phyloP scores from a whole-genome alignment of 2,888 invertebrate genomes.

The Lasioglossum zephyrum region DNA sequence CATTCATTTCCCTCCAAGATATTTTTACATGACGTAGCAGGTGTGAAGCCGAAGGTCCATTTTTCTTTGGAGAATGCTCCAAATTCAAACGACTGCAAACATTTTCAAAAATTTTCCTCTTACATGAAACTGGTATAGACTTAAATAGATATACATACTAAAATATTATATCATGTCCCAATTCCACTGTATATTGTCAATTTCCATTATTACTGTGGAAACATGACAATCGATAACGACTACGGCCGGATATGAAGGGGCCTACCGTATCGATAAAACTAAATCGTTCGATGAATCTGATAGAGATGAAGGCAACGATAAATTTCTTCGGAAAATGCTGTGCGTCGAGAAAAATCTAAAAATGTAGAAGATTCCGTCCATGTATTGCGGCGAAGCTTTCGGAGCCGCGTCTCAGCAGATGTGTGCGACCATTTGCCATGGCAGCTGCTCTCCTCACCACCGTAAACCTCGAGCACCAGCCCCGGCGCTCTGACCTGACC shows the following conservation, averaged over 20 bases:
- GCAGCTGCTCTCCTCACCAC: conserved; percentile 79
- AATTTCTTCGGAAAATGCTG: background rate
- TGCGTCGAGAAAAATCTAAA: conserved; percentile 17
- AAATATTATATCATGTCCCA: background rate
- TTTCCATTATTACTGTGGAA: background rate
- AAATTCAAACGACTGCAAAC: no score
- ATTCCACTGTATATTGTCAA: background rate
- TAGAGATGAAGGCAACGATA: background rate
- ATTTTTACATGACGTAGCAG: no score
- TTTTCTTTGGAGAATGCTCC: no score
- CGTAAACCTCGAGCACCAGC: conserved; percentile 64
- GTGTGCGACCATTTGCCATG: conserved; percentile 81
- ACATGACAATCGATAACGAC: background rate
- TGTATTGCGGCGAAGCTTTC: conserved; percentile 54
- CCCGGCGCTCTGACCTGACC: conserved; percentile 49
- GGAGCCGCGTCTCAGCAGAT: conserved; percentile 79
- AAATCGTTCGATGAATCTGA: background rate
- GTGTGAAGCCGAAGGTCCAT: no score
- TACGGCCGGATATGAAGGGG: background rate
- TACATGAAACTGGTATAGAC: background rate
- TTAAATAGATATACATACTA: background rate
- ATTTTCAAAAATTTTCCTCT: no score
- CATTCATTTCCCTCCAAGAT: no score
- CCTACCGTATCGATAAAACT: background rate
- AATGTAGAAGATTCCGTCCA: conserved; percentile 45